These are phyloP conservation scores for Chrysocyon brachyurus DNA, from an alignment of 2,797 vertebrate species.

Conservation along the genomic window DNA sequence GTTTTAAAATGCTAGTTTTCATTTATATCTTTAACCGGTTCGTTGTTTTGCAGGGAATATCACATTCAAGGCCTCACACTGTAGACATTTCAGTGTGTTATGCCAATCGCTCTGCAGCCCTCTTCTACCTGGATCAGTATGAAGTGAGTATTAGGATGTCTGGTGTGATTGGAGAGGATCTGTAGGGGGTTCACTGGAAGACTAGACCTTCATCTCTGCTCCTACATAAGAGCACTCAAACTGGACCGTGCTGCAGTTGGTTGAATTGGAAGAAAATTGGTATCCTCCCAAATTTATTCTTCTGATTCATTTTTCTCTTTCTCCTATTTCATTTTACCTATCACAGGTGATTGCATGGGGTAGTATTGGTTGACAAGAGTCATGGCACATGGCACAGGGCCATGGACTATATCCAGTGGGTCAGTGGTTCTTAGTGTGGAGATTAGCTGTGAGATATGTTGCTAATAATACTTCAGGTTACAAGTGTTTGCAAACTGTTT, in stretches of 20 bases:
- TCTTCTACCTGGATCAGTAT: slow-evolving; percentile 92
- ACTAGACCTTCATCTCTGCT: not conserved
- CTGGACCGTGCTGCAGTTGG: not conserved
- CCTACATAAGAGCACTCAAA: not conserved
- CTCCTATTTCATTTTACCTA: not conserved
- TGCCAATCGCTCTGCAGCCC: slow-evolving; percentile 96
- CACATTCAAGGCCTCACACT: slow-evolving; percentile 88
- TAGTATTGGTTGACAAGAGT: not conserved
- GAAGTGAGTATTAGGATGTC: slow-evolving; percentile 89
- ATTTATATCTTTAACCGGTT: not conserved
- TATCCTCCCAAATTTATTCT: not conserved
- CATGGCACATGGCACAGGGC: not conserved
- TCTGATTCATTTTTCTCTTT: slow-evolving; percentile 34
- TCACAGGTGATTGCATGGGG: not conserved
- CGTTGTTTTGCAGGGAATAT: slow-evolving; percentile 90
- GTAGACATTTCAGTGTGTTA: slow-evolving; percentile 94
- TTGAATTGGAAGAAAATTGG: not conserved
- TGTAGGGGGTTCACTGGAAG: not conserved
- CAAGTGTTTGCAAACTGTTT: not conserved
- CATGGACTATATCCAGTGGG: not conserved
- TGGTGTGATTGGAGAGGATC: not conserved
- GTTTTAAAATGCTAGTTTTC: not conserved
- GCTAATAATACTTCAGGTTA: slow-evolving; percentile 51
- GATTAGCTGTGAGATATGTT: not conserved
- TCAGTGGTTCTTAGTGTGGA: not conserved